Conservation (phyloP, 2,113 vertebrate species). For the Rostratula benghalensis region DNA sequence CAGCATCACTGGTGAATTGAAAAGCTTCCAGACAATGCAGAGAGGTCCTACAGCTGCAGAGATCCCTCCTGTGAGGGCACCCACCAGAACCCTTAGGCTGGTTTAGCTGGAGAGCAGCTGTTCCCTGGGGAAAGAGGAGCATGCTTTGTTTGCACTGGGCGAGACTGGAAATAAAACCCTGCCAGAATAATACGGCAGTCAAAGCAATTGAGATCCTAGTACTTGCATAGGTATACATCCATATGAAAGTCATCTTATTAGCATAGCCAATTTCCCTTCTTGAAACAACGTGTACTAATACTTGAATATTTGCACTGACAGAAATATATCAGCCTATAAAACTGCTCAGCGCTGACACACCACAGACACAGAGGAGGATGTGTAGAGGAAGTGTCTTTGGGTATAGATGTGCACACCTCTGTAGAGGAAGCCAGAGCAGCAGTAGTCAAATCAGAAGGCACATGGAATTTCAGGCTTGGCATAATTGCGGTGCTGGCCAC, state of each 20-base stretch:
- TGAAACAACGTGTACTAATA: background rate
- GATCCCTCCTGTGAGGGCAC: background rate
- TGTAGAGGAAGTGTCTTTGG: background rate
- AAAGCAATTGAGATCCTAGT: background rate
- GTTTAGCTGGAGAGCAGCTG: background rate
- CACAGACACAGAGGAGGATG: background rate
- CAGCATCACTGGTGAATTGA: background rate
- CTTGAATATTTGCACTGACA: background rate
- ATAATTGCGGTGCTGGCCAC: accelerated
- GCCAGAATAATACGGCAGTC: background rate
- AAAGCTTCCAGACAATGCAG: background rate
- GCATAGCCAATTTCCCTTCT: background rate
- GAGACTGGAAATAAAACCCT: background rate
- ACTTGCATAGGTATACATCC: background rate
- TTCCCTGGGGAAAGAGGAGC: background rate
- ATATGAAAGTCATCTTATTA: background rate
- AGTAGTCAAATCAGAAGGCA: background rate
- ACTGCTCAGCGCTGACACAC: no score
- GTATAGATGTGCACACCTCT: accelerated
- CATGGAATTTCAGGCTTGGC: background rate
- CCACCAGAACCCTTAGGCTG: background rate
- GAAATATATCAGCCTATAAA: background rate
- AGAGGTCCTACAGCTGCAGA: background rate
- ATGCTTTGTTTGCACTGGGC: background rate
- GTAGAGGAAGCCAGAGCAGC: background rate